A percentile compares a stretch with the other conserved stretches of the same genome.
phyloP scores from a whole-genome alignment of 1,140 invertebrate genomes.

The Orchestia grillus region DNA sequence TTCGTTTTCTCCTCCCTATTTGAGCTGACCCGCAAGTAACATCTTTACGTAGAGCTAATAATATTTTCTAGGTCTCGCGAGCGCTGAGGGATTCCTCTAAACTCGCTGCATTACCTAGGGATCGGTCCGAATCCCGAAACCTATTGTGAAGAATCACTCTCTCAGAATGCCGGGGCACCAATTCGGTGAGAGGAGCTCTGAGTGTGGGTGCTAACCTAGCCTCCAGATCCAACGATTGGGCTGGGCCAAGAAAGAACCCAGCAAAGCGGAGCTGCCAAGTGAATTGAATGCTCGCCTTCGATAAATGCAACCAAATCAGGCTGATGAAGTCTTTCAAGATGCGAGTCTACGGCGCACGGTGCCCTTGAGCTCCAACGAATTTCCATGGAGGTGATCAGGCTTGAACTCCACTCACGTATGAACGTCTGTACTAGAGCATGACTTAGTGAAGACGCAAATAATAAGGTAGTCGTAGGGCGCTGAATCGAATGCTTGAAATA shows the following conservation, averaged over 20 bases:
- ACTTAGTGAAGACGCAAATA: not conserved
- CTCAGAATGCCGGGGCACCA: not conserved
- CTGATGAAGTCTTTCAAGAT: not conserved
- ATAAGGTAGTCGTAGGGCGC: not conserved
- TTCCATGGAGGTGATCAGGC: not conserved
- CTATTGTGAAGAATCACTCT: not conserved
- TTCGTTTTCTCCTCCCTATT: not conserved
- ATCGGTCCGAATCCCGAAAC: not conserved
- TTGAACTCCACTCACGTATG: not conserved
- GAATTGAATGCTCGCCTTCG: not conserved
- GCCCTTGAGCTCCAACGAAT: not conserved
- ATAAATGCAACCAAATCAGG: not conserved
- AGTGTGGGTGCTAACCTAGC: not conserved
- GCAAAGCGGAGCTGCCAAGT: not conserved
- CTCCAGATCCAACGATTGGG: not conserved
- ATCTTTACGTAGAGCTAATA: not conserved
- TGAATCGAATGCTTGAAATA: not conserved
- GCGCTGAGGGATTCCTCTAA: not conserved
- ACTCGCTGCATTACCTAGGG: not conserved
- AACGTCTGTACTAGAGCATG: not conserved
- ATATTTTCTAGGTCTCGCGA: not conserved
- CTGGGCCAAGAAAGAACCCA: not conserved
- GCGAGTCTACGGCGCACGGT: not conserved
- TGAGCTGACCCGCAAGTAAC: not conserved
- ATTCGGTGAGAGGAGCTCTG: not conserved